Percentiles rank a stretch among this genome's conserved stretches.
phyloP scores from a whole-genome alignment of 2,888 invertebrate species.

The Hirtodrosophila duncani region DNA sequence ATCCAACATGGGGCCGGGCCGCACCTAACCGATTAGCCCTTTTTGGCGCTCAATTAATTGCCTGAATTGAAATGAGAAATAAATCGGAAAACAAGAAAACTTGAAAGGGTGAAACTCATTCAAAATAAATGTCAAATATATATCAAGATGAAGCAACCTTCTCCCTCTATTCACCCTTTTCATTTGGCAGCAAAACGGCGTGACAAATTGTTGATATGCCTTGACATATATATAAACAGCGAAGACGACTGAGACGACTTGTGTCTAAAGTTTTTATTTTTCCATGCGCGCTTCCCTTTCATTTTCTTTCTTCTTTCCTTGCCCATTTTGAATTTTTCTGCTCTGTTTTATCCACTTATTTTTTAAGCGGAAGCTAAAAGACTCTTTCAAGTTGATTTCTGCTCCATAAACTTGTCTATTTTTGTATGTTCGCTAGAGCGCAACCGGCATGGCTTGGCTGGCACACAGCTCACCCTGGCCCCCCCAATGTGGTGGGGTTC shows the following conservation, averaged over 20 bases:
- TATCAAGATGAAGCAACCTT: conserved; percentile 6
- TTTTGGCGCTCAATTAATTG: conserved; percentile 43
- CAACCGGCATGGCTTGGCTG: conserved; percentile 17
- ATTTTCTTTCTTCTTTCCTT: conserved; percentile 1
- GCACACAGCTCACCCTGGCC: background rate
- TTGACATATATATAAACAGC: conserved; percentile 51
- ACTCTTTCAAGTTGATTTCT: conserved; percentile 69
- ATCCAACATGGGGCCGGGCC: conserved; percentile 34
- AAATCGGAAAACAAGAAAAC: conserved; percentile 16
- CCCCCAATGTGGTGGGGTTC: conserved; percentile 16
- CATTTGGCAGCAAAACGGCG: conserved; percentile 51
- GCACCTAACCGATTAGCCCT: conserved; percentile 44
- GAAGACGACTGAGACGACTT: conserved; percentile 25
- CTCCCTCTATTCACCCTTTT: conserved; percentile 20
- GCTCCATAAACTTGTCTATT: conserved; percentile 71
- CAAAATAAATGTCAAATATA: conserved; percentile 11
- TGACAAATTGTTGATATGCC: conserved; percentile 68
- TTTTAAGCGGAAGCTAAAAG: conserved; percentile 65
- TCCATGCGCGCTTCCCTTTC: conserved; percentile 6
- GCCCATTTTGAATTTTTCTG: conserved; percentile 4
- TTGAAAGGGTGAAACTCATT: no score
- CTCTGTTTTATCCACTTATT: conserved; percentile 44
- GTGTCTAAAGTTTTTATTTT: conserved; percentile 26
- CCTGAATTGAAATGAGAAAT: conserved; percentile 12
- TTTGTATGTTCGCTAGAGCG: conserved; percentile 59